Evolutionary conservation across 2,113 vertebrate genomes (phyloP), one percentile per base, ranked within the genome.

Genomic region (Alligator mississippiensis): DNA sequence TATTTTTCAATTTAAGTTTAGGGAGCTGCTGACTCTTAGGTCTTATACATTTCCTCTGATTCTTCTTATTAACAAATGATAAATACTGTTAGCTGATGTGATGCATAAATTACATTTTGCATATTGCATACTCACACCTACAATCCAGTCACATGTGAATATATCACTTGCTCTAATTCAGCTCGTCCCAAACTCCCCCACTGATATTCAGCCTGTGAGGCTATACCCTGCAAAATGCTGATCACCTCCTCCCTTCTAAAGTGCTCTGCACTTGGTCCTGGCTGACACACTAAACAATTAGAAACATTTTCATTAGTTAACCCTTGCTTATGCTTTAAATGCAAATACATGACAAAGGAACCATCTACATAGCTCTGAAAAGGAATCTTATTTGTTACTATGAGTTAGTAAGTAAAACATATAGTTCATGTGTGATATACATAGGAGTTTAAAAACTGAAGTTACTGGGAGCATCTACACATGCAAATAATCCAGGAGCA

Each of bases 1-100:
- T 74, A 77, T 85, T 96, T 95, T 85, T 95, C 61, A 72, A 70
- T 82, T 90, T 77, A 75, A 10, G 60, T 66, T 85, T 82, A 85
- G 77, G 28, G 10, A 77, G 28, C 28, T 93, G 22, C 21, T 70
- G 77, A 74, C 81, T 87, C 58, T 47, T 70, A 14, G 22, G 2
- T 64, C 68, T 85, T 38, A 1, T 90, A 9, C 84, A 59, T 22
- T 87, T 92, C 17, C 22, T 55, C 22, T 92, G 4, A 58, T 72
- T 84, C 59, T 77, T 89, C 87, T 68, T 77, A 22, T 87, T 92
- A 21, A 85, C 75, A 87, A 95, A 82, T 88, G 1, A 80, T n/a
- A 80, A 82, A 80, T 72, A 82, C 47, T 4, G 1, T 38, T 92
- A 16, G 3, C 5, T 92, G 70, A 62, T 85, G 62, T 10, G 4